Evolutionary conservation across 2,113 vertebrate species (phyloP).

Genomic region (Etia nguti): DNA sequence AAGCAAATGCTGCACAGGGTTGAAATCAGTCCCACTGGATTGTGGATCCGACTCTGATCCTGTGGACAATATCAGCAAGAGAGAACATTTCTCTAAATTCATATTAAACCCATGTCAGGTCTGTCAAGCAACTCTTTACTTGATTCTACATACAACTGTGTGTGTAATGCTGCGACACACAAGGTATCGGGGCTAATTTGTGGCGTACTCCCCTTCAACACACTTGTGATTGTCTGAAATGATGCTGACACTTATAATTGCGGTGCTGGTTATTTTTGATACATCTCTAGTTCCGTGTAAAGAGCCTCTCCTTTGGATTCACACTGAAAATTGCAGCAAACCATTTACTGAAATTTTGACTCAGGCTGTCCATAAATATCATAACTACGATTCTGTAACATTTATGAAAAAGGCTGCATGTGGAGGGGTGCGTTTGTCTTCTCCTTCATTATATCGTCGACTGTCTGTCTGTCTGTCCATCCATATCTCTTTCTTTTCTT

Average conservation of each 20-base stretch:
- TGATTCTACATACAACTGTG: background rate
- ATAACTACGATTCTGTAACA: background rate
- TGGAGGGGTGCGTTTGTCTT: slow-evolving; percentile 8
- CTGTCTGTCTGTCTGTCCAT: slow-evolving; percentile 11
- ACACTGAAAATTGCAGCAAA: slow-evolving; percentile 5
- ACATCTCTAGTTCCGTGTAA: slow-evolving; percentile 2
- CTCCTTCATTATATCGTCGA: slow-evolving; percentile 19
- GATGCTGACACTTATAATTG: slow-evolving; percentile 17
- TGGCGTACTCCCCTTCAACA: background rate
- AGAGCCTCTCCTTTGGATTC: background rate
- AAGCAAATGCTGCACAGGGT: background rate
- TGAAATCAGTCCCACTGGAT: background rate
- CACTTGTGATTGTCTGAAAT: slow-evolving; percentile 26
- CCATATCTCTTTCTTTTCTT: slow-evolving; percentile 4
- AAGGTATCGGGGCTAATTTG: background rate
- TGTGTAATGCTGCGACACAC: background rate
- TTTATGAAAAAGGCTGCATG: slow-evolving; percentile 21
- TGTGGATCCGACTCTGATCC: background rate
- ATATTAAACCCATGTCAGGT: background rate
- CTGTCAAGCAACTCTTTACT: background rate
- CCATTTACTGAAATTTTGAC: slow-evolving; percentile 28
- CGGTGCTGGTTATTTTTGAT: slow-evolving; percentile 14
- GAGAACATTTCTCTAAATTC: background rate
- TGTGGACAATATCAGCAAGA: background rate
- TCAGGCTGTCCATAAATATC: slow-evolving; percentile 12